phyloP scores from a whole-genome alignment of 2,888 invertebrate species.

The Dione juno region DNA sequence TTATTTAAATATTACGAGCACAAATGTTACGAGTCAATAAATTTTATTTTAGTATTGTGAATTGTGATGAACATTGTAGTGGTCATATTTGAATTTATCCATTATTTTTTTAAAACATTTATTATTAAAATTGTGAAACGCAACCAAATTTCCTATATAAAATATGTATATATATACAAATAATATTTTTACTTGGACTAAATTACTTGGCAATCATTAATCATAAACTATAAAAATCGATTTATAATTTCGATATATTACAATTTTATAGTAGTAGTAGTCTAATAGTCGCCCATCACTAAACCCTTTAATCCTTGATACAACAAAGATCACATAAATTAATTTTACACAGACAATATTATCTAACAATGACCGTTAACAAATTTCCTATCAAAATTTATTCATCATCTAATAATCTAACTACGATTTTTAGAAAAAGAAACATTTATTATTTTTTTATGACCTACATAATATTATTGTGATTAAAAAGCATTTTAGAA shows the following conservation, averaged over 20 bases:
- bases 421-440: slow-evolving; percentile 63
- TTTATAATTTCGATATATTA: slow-evolving; percentile 3
- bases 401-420: slow-evolving; percentile 70
- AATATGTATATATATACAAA: neutral
- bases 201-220: neutral
- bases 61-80: slow-evolving; percentile 1
- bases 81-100: neutral
- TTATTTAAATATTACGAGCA: neutral
- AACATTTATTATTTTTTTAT: slow-evolving; percentile 53
- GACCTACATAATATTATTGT: slow-evolving; percentile 61
- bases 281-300: slow-evolving; percentile 53
- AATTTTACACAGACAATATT: slow-evolving; percentile 71
- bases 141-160: too few relatives aligned
- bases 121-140: too few relatives aligned
- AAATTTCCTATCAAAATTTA: slow-evolving; percentile 72
- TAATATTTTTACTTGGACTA: neutral
- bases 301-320: slow-evolving; percentile 57
- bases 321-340: slow-evolving; percentile 68
- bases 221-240: neutral
- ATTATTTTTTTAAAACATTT: neutral
- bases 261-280: slow-evolving; percentile 37
- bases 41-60: slow-evolving; percentile 3
- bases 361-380: slow-evolving; percentile 77
- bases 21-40: neutral
- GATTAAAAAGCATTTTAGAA: slow-evolving; percentile 75